phyloP scores from a whole-genome alignment of 2,888 invertebrate genomes.

The Thera britannica region DNA sequence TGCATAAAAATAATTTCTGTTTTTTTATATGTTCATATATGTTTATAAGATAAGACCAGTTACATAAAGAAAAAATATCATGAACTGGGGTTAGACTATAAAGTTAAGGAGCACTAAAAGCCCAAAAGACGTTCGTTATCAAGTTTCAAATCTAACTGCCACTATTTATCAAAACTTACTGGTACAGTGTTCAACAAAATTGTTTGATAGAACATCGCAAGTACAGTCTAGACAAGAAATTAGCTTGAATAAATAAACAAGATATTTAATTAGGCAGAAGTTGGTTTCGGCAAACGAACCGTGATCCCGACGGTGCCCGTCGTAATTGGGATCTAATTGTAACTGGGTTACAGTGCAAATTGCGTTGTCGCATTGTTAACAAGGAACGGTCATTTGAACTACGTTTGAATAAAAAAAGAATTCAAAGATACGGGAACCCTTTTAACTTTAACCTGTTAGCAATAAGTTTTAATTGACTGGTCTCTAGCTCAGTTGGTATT shows the following conservation, averaged over 20 bases:
- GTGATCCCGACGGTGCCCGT: conserved; percentile 26
- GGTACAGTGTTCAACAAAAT: not conserved
- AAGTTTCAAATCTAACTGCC: conserved; percentile 6
- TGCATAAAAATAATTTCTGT: no score
- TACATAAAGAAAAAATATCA: no score
- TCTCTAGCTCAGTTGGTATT: no score
- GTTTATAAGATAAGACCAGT: no score
- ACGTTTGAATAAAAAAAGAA: not conserved
- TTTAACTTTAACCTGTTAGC: not conserved
- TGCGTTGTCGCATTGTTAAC: conserved; percentile 33
- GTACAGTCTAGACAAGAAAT: conserved; percentile 32
- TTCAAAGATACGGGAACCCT: not conserved
- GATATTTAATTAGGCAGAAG: conserved; percentile 33
- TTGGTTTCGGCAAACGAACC: conserved; percentile 32
- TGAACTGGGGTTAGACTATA: no score
- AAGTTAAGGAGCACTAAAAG: no score
- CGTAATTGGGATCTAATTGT: conserved; percentile 35
- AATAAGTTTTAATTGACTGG: no score
- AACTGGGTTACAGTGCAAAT: conserved; percentile 31
- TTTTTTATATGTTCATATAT: no score
- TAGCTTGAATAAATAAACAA: conserved; percentile 34
- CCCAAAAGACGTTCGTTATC: no score
- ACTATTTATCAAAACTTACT: not conserved
- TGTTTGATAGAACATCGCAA: not conserved
- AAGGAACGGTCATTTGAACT: conserved; percentile 10